Evolutionary conservation across 2,888 invertebrate species (phyloP).

Genomic region (Pharmacophagus antenor): DNA sequence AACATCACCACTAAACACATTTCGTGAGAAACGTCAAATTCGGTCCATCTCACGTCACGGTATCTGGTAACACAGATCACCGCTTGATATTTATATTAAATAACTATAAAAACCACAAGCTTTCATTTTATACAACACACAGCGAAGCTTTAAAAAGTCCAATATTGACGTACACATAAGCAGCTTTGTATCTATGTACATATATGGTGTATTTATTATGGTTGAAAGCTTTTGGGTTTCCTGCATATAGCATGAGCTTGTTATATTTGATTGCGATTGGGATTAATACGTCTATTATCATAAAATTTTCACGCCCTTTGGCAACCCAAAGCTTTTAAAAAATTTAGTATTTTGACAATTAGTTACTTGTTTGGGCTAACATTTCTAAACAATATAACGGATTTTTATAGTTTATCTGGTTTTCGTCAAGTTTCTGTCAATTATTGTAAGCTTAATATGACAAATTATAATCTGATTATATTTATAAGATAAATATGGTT

Average conservation of each 20-base stretch:
- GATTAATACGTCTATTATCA: constrained; percentile 38
- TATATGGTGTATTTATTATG: constrained; percentile 41
- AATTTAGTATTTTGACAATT: constrained; percentile 12
- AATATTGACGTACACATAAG: constrained; percentile 65
- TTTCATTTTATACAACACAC: constrained; percentile 53
- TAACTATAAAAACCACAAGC: constrained; percentile 63
- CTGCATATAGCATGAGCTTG: constrained; percentile 60
- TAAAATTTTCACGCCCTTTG: constrained; percentile 39
- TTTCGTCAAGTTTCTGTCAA: too few species aligned
- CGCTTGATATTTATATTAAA: constrained; percentile 36
- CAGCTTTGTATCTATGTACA: constrained; percentile 37
- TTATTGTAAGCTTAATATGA: too few species aligned
- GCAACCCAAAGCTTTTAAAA: constrained; percentile 60
- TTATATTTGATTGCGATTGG: constrained; percentile 38
- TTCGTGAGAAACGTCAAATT: constrained; percentile 33
- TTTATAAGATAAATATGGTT: not conserved
- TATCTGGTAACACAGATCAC: constrained; percentile 37
- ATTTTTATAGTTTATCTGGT: too few species aligned
- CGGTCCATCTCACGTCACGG: constrained; percentile 37
- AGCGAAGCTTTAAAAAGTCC: constrained; percentile 61
- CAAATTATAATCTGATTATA: not conserved
- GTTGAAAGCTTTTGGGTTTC: constrained; percentile 77
- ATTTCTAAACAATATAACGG: constrained; percentile 18
- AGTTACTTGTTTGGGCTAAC: constrained; percentile 25
- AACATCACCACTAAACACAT: constrained; percentile 38